Evolutionary conservation across 1,140 invertebrate species (phyloP).

Genomic region (Hyles vespertilio): DNA sequence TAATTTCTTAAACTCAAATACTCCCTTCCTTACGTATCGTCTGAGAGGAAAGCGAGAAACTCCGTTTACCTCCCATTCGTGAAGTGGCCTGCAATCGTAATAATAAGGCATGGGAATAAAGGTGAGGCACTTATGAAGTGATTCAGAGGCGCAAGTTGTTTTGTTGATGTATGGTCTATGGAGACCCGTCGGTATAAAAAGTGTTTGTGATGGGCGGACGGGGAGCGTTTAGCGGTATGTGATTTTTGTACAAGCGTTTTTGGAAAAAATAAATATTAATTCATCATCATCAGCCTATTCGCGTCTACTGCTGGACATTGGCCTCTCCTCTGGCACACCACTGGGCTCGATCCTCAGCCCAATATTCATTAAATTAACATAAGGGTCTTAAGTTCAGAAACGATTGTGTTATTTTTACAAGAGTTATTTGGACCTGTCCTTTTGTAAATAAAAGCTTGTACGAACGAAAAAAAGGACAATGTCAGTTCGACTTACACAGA

Average conservation of each 20-base stretch:
- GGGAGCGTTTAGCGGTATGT: not conserved
- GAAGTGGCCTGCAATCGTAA: constrained; percentile 13
- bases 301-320: no score
- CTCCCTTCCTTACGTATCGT: no score
- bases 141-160: constrained; percentile 35
- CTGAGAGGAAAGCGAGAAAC: no score
- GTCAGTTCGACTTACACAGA: not conserved
- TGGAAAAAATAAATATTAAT: no score
- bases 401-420: no score
- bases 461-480: not conserved
- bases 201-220: constrained; percentile 4
- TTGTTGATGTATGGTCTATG: constrained; percentile 36
- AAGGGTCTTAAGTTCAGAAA: not conserved
- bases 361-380: no score
- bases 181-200: constrained; percentile 19
- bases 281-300: no score
- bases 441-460: not conserved
- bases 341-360: no score
- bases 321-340: no score
- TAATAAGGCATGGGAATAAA: constrained; percentile 35
- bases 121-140: constrained; percentile 34
- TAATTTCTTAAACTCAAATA: no score
- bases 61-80: not conserved
- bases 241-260: not conserved
- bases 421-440: no score